Evolutionary conservation across 2,888 invertebrate genomes (phyloP), one percentile per base, ranked within the genome.

Genomic region (Odontocolon sp.): DNA sequence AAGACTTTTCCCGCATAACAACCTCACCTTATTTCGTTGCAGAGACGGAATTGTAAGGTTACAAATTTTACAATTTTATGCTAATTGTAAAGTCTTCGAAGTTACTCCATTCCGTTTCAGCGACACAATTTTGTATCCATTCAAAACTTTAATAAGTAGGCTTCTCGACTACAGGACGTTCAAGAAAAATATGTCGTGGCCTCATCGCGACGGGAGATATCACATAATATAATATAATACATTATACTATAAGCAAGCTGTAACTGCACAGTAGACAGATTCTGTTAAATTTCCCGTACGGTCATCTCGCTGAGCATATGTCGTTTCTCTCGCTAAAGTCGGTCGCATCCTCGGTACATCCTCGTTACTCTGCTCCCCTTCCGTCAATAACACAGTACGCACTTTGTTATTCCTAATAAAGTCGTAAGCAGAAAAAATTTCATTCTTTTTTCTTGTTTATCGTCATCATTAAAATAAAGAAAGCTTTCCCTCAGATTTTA

Each of bases 221-320:
- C 64, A 64, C 36, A 3, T 8, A 26, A 16, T 28, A 47, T 14
- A 21, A 36, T 18, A 50, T n/a, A 23, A 6, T 31, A 16, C 18
- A 31, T 11, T 33, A 2, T 16, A 31, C 54, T 28, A n/a, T 52
- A 16, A 26, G 54, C 36, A 36, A 18, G 40, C 31, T 26, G 11
- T 31, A 21, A 2, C 21, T 45, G 40, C 61, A 28, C 31, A 42
- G 36, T 8, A 16, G 16, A 31, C 38, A 8, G 71, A 76, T 79
- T 79, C 78, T 79, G 76, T 79, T 79, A 76, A 69, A 73, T 72
- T 79, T 79, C 78, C 78, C 78, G 78, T 79, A 72, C 76, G 40
- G 71, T 76, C 76, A 47, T 57, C 75, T 61, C 78, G 78, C 78
- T 75, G 47, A 72, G 72, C 78, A 79, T 73, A 76, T 79, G 78